Conservation (phyloP, 2,888 invertebrate species). For the Polyommatus iphigenia region DNA sequence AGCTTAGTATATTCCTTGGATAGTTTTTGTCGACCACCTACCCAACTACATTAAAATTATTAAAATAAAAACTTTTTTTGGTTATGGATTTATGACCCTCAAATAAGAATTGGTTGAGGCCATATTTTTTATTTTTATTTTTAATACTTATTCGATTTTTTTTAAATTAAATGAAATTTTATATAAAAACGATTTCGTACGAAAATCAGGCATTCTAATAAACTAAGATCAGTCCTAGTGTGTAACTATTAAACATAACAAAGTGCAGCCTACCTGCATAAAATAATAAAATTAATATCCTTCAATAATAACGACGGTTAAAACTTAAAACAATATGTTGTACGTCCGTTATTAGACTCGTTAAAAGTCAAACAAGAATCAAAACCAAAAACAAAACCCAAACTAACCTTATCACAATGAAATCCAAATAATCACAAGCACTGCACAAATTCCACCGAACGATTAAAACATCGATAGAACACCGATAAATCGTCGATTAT, state of each 20-base stretch:
- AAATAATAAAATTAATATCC: background rate
- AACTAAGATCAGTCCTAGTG: no score
- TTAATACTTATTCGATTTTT: background rate
- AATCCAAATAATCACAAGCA: constrained; percentile 30
- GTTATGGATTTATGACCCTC: no score
- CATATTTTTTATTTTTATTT: background rate
- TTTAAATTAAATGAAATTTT: background rate
- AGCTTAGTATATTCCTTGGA: background rate
- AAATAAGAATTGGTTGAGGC: no score
- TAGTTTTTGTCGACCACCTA: background rate
- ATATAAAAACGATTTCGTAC: no score
- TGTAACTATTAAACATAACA: no score
- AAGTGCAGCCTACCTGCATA: background rate
- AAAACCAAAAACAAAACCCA: background rate
- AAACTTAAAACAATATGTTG: background rate
- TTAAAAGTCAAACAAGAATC: background rate
- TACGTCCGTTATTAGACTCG: background rate
- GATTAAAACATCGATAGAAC: constrained; percentile 41
- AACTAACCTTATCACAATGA: constrained; percentile 22
- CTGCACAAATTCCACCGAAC: constrained; percentile 40
- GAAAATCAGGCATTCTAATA: no score
- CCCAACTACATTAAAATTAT: no score
- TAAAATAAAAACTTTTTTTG: no score
- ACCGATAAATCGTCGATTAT: constrained; percentile 49
- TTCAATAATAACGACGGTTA: background rate